These are phyloP conservation scores for Furcifer pardalis DNA, from an alignment of 2,797 vertebrate species.

Conservation along the genomic window DNA sequence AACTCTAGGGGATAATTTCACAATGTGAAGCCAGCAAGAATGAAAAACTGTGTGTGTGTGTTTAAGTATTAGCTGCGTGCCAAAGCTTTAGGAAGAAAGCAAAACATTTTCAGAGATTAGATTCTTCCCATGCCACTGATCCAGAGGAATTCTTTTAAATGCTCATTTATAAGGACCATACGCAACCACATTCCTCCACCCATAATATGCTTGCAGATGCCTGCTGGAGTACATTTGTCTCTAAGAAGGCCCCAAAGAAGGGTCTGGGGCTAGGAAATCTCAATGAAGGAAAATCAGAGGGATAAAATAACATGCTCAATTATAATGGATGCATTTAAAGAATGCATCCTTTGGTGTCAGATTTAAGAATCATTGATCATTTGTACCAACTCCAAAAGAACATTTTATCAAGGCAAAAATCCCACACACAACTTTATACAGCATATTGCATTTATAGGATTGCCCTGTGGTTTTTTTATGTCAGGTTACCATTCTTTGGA, in stretches of 20 bases:
- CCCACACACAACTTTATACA: no score
- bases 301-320: background rate
- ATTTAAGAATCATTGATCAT: background rate
- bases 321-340: no score
- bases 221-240: background rate
- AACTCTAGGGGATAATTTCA: background rate
- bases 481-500: slow-evolving; percentile 22
- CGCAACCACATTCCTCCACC: rapidly evolving
- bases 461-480: background rate
- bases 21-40: background rate
- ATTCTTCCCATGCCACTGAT: background rate
- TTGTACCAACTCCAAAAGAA: background rate
- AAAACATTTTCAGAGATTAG: background rate
- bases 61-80: background rate
- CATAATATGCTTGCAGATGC: background rate
- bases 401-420: background rate
- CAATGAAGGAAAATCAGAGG: slow-evolving; percentile 12
- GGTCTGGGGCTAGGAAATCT: slow-evolving; percentile 52
- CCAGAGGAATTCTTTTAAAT: background rate
- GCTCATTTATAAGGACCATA: rapidly evolving
- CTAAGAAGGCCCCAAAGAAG: slow-evolving; percentile 45
- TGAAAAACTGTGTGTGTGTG: rapidly evolving
- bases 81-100: background rate
- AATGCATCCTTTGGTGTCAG: rapidly evolving
- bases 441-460: background rate